Evolutionary conservation across 2,113 vertebrate species (phyloP), one percentile per base, ranked within the genome.

Genomic region (Nansenia antarctica): DNA sequence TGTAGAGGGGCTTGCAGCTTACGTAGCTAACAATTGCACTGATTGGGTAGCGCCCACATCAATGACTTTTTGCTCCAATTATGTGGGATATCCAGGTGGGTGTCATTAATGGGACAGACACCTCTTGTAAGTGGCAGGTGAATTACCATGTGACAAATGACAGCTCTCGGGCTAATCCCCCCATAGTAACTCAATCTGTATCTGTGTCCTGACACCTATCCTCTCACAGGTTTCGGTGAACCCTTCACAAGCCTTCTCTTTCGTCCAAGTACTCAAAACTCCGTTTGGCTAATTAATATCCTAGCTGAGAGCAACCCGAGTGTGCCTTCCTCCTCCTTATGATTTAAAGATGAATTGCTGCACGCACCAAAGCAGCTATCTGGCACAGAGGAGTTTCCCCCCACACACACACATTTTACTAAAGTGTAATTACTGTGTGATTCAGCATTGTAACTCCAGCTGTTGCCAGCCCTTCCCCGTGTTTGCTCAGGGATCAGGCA

Each of bases 291-390:
- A 65, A 65, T 34, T 14, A 52, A 52, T 14, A 32, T 65, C 29
- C 39, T 30, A 27, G 24, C 52, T 24, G 29, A 26, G 12, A n/a
- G 12, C 20, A 45, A 34, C 31, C 27, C 24, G 22, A 20, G 27
- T 26, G 15, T 49, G 4, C 15, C 1, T 64, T 12, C 9, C 9
- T 42, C 37, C 14, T 5, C 15, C 34, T n/a, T 53, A 34, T 65
- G 18, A 53, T 29, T 53, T 53, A 65, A 53, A 52, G 45, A 65
- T 53, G 63, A 32, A 65, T 7, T 22, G n/a, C 47, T 32, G 11
- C n/a, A n/a, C n/a, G n/a, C n/a, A n/a, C n/a, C 49, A 53, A 22
- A 22, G 49, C 49, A 3, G 49, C 20, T 6, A 22, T 8, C 20
- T 22, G 49, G 9, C n/a, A 53, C 2, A 20, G 20, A 22, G 49